Percentiles rank a stretch among this genome's conserved stretches.
Conservation (phyloP, 2,113 vertebrate species). For the Anarhynchus alexandrinus region DNA sequence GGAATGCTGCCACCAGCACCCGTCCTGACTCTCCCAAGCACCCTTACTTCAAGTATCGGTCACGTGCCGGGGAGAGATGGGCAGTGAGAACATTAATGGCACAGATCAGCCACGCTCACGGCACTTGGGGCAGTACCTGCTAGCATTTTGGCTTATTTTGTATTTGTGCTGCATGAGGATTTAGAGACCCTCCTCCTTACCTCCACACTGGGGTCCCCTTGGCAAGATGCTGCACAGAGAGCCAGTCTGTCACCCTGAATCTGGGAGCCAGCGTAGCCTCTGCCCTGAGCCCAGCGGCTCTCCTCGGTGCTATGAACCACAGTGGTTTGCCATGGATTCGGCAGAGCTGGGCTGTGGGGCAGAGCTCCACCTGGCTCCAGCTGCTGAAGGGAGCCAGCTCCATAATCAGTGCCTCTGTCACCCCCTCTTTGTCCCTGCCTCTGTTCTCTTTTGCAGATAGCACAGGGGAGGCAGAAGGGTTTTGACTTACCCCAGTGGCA, state of each 20-base stretch:
- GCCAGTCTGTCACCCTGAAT: accelerated
- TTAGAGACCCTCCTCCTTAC: not conserved
- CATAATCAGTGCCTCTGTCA: not conserved
- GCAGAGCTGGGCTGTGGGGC: not conserved
- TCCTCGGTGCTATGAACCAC: not conserved
- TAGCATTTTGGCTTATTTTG: not conserved
- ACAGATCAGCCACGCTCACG: not conserved
- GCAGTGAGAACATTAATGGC: not conserved
- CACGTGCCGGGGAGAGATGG: not conserved
- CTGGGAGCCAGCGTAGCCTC: not conserved
- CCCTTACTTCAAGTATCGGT: not conserved
- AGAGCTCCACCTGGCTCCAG: not conserved
- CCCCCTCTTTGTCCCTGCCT: not conserved
- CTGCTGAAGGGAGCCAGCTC: not conserved
- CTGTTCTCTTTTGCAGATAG: not conserved
- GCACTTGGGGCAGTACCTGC: not conserved
- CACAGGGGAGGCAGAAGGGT: not conserved
- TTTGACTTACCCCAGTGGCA: not conserved
- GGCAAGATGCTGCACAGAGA: not conserved
- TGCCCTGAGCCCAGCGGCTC: not conserved
- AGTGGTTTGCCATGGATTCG: not conserved
- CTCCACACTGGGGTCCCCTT: not conserved
- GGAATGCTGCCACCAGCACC: constrained; percentile 42
- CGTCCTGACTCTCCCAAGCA: not conserved
- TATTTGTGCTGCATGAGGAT: not conserved